These are phyloP conservation scores for Lordiphosa fenestrarum DNA, from an alignment of 2,888 invertebrate species.

Conservation along the genomic window DNA sequence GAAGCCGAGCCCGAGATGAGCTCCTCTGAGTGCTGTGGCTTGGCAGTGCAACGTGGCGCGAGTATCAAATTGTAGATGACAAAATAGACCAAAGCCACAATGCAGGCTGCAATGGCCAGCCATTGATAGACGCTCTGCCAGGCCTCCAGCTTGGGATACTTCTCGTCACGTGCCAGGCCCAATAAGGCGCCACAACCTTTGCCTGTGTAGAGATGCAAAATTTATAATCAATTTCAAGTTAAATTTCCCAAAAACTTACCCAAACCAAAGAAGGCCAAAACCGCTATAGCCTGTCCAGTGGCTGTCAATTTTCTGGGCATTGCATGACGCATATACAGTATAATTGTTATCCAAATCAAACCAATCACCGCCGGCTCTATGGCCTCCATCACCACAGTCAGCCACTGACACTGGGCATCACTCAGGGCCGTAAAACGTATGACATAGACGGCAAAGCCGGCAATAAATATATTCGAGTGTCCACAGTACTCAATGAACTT, in stretches of 20 bases:
- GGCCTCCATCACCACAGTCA: slow-evolving; percentile 86
- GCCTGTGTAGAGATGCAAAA: slow-evolving; percentile 81
- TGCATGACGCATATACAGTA: slow-evolving; percentile 90
- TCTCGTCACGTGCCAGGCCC: slow-evolving; percentile 81
- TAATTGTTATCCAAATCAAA: slow-evolving; percentile 89
- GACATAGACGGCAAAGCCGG: slow-evolving; percentile 90
- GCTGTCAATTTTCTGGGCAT: slow-evolving; percentile 89
- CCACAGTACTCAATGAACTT: slow-evolving; percentile 91
- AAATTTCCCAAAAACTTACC: slow-evolving; percentile 78
- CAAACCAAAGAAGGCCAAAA: slow-evolving; percentile 89
- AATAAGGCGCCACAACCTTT: slow-evolving; percentile 87
- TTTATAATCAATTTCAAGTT: no score
- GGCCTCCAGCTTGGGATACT: slow-evolving; percentile 49
- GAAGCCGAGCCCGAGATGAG: slow-evolving; percentile 78
- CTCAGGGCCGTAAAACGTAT: slow-evolving; percentile 86
- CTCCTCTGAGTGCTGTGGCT: slow-evolving; percentile 83
- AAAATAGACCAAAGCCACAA: slow-evolving; percentile 86
- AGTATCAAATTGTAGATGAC: slow-evolving; percentile 87
- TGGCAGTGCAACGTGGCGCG: slow-evolving; percentile 87
- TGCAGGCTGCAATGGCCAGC: slow-evolving; percentile 85
- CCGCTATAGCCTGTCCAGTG: slow-evolving; percentile 89
- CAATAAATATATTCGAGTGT: slow-evolving; percentile 90
- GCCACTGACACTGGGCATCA: slow-evolving; percentile 82
- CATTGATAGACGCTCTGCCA: slow-evolving; percentile 82
- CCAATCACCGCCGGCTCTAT: slow-evolving; percentile 89